Evolutionary conservation across 2,888 invertebrate species (phyloP).

Genomic region (Cataglyphis rosenhaueri): DNA sequence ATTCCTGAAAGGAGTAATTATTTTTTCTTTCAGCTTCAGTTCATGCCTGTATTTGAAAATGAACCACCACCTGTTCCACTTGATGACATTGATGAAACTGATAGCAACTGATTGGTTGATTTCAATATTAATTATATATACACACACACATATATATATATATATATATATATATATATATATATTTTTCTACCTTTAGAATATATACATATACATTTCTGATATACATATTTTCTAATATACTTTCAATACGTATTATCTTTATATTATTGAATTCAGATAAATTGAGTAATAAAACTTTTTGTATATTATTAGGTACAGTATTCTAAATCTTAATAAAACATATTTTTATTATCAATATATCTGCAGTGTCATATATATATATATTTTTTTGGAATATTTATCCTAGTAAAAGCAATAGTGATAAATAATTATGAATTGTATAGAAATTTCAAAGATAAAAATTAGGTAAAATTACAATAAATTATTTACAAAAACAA

Average conservation of each 20-base stretch:
- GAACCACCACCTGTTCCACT: constrained; percentile 80
- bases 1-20: constrained; percentile 11
- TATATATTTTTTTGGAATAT: neutral
- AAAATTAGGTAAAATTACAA: constrained; percentile 55
- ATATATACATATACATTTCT: neutral
- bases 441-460: neutral
- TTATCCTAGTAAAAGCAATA: neutral
- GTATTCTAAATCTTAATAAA: constrained; percentile 37
- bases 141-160: too few relatives aligned
- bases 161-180: too few relatives aligned
- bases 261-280: constrained; percentile 1
- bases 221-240: constrained; percentile 16
- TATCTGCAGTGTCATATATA: constrained; percentile 24
- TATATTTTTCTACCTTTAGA: neutral
- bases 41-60: constrained; percentile 67
- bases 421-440: neutral
- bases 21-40: constrained; percentile 63
- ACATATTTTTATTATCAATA: constrained; percentile 37
- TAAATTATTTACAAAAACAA: constrained; percentile 69
- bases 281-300: neutral
- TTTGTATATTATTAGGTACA: constrained; percentile 16
- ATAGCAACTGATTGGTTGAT: constrained; percentile 60
- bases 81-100: constrained; percentile 70
- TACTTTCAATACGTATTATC: neutral
- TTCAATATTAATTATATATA: neutral